Percentiles rank a stretch among this genome's conserved stretches.
These are phyloP conservation scores for Eulithis prunata DNA, from an alignment of 2,888 invertebrate species.

Conservation along the genomic window DNA sequence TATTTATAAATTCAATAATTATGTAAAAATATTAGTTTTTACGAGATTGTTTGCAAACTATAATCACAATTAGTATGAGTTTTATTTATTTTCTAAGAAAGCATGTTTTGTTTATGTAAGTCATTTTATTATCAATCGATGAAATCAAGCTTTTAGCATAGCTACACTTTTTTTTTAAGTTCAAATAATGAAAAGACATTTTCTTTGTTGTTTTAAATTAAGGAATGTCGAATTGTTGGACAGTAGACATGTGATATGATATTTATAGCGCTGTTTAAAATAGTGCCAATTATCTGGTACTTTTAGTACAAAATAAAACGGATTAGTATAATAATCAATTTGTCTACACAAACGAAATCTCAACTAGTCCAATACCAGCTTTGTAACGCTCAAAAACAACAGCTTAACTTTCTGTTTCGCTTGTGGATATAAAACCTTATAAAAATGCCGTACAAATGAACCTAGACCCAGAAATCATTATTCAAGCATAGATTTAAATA, in stretches of 20 bases:
- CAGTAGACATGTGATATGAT: slow-evolving; percentile 40
- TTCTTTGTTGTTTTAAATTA: slow-evolving; percentile 32
- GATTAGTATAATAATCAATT: background rate
- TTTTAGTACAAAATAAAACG: slow-evolving; percentile 53
- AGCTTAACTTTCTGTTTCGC: no score
- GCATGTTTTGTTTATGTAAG: slow-evolving; percentile 1
- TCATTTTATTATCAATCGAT: background rate
- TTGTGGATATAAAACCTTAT: no score
- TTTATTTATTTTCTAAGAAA: slow-evolving; percentile 14
- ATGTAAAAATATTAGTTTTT: slow-evolving; percentile 5
- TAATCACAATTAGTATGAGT: slow-evolving; percentile 18
- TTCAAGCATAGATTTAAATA: no score
- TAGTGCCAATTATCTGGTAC: slow-evolving; percentile 47
- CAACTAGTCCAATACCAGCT: slow-evolving; percentile 9
- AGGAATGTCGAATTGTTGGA: slow-evolving; percentile 29
- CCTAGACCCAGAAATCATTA: no score
- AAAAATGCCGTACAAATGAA: no score
- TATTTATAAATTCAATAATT: background rate
- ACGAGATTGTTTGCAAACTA: slow-evolving; percentile 13
- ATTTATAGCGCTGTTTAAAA: slow-evolving; percentile 37
- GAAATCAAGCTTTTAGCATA: background rate
- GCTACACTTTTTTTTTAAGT: slow-evolving; percentile 4
- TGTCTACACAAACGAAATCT: slow-evolving; percentile 6
- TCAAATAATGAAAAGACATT: slow-evolving; percentile 15
- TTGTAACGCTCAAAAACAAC: background rate